Conservation (phyloP, 2,888 invertebrate genomes). For the Drosophila ezoana region DNA sequence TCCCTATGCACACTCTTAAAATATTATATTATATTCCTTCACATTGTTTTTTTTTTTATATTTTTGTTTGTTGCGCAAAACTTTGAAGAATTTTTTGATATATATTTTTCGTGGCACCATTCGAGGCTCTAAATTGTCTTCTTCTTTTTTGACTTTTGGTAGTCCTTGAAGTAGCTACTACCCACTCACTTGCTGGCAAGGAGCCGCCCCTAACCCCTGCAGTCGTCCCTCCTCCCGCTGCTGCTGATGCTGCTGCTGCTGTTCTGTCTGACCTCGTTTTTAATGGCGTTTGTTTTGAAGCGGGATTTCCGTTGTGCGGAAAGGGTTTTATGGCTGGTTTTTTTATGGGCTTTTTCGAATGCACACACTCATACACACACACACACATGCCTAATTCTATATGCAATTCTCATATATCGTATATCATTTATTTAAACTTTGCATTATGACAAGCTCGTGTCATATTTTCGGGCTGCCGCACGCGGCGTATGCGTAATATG, state of each 20-base stretch:
- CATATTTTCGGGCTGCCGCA: conserved; percentile 57
- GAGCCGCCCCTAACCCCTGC: conserved; percentile 8
- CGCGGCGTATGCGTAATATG: conserved; percentile 72
- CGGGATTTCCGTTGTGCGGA: conserved; percentile 80
- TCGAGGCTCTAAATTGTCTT: conserved; percentile 68
- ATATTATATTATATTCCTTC: conserved; percentile 59
- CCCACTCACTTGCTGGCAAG: conserved; percentile 30
- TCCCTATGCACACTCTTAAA: conserved; percentile 75
- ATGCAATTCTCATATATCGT: conserved; percentile 40
- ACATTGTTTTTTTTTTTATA: conserved; percentile 28
- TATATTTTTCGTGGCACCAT: conserved; percentile 24
- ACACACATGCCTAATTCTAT: conserved; percentile 25
- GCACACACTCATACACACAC: conserved; percentile 24
- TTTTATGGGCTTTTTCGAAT: conserved; percentile 69
- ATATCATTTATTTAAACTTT: conserved; percentile 76
- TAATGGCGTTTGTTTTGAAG: conserved; percentile 80
- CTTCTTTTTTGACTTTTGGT: conserved; percentile 63
- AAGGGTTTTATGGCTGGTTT: conserved; percentile 80
- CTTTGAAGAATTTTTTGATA: conserved; percentile 56
- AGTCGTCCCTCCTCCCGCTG: neutral
- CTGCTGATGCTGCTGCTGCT: conserved; percentile 20
- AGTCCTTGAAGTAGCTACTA: conserved; percentile 61
- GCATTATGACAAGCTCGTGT: conserved; percentile 66
- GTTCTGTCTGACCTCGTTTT: conserved; percentile 75
- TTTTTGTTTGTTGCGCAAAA: conserved; percentile 53